These are phyloP conservation scores for Cotesia glomerata DNA, from an alignment of 1,140 invertebrate genomes.

Conservation along the genomic window DNA sequence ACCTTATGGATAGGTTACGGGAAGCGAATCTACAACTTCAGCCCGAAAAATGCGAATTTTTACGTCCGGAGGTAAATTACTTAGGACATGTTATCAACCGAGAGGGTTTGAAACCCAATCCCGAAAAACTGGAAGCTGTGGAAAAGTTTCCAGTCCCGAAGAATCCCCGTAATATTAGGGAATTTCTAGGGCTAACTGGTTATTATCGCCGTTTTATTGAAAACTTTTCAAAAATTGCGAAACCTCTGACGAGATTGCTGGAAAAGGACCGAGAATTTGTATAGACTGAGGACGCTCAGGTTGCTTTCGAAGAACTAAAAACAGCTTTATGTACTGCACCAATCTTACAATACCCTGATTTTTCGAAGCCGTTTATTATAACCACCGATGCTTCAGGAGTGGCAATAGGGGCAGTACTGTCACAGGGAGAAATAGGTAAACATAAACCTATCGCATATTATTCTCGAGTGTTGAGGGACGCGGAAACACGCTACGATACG, in stretches of 20 bases:
- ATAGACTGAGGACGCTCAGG: background rate
- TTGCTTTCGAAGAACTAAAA: background rate
- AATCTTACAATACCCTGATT: conserved; percentile 39
- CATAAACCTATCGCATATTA: conserved; percentile 40
- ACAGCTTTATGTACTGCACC: conserved; percentile 28
- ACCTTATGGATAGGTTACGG: too few species aligned
- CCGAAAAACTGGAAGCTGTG: background rate
- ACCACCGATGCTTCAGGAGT: conserved; percentile 33
- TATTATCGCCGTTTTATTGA: background rate
- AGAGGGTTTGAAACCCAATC: conserved; percentile 1
- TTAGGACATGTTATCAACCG: too few species aligned
- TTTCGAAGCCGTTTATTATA: conserved; percentile 37
- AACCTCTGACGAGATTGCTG: background rate
- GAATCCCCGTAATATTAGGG: background rate
- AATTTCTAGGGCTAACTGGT: background rate
- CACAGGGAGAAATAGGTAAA: conserved; percentile 31
- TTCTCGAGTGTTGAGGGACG: background rate
- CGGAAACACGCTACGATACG: background rate
- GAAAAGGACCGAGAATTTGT: background rate
- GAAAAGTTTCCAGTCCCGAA: background rate
- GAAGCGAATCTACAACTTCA: too few species aligned
- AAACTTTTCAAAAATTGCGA: background rate
- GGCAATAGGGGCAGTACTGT: conserved; percentile 34
- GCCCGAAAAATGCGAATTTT: too few species aligned
- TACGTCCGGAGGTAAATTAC: too few species aligned